phyloP scores from a whole-genome alignment of 1,140 invertebrate genomes.

The Laodelphax striatellus region DNA sequence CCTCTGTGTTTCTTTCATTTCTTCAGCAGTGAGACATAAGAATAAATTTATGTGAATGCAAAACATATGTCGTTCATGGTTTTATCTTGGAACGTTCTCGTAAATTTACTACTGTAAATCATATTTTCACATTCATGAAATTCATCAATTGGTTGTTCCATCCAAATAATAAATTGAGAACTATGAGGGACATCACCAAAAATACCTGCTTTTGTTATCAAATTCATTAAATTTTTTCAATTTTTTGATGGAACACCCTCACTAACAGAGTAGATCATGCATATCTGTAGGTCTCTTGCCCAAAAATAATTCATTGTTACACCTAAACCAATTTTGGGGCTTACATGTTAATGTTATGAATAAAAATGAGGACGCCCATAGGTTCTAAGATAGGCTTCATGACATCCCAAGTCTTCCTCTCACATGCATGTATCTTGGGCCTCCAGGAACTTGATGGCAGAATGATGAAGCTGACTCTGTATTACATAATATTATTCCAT shows the following conservation, averaged over 20 bases:
- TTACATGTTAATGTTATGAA: slow-evolving; percentile 37
- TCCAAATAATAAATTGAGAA: too few relatives aligned
- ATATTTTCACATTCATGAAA: too few relatives aligned
- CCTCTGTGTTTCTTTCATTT: too few relatives aligned
- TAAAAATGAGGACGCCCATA: slow-evolving; percentile 32
- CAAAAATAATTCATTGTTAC: slow-evolving; percentile 21
- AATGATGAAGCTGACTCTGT: slow-evolving; percentile 13
- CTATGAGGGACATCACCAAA: slow-evolving; percentile 29
- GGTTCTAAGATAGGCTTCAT: slow-evolving; percentile 36
- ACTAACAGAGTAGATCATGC: slow-evolving; percentile 15
- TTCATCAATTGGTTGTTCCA: too few relatives aligned
- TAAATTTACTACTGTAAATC: too few relatives aligned
- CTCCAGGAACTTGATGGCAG: slow-evolving; percentile 32
- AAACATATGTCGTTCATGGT: too few relatives aligned
- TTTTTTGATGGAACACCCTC: slow-evolving; percentile 17
- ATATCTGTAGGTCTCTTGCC: slow-evolving; percentile 24
- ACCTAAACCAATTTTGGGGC: slow-evolving; percentile 36
- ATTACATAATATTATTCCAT: slow-evolving; percentile 14
- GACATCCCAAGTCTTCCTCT: slow-evolving; percentile 36
- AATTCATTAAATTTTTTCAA: slow-evolving; percentile 11
- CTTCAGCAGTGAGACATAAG: too few relatives aligned
- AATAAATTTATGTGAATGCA: too few relatives aligned
- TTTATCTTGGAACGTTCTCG: too few relatives aligned
- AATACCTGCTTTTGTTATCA: slow-evolving; percentile 21
- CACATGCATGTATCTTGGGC: slow-evolving; percentile 35